Evolutionary conservation across 2,797 vertebrate species (phyloP).

Genomic region (Siniperca scherzeri): DNA sequence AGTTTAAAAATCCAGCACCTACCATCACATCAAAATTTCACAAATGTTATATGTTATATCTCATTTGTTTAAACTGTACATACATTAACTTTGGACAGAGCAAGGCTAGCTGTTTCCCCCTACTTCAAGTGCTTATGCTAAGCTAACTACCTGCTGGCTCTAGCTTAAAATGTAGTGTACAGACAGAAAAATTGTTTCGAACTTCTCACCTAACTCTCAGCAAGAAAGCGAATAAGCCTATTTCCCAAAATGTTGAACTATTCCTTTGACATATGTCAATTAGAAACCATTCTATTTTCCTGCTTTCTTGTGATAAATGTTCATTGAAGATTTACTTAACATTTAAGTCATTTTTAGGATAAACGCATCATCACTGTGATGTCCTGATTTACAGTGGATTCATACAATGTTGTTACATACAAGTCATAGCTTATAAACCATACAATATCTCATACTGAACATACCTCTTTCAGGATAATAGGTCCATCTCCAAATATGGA

Average conservation of each 20-base stretch:
- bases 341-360: background rate
- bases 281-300: background rate
- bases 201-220: background rate
- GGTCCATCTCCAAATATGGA: conserved; percentile 98
- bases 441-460: background rate
- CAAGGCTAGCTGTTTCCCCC: background rate
- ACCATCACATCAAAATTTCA: background rate
- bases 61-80: background rate
- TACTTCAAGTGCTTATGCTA: background rate
- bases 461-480: conserved; percentile 94
- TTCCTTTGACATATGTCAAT: background rate
- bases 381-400: background rate
- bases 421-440: background rate
- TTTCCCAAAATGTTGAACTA: background rate
- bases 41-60: background rate
- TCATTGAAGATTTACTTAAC: background rate
- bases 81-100: background rate
- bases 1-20: background rate
- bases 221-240: background rate
- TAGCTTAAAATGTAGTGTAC: background rate
- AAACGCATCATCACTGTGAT: background rate
- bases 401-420: background rate
- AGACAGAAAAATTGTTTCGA: background rate
- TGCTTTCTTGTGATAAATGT: background rate
- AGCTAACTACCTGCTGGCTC: background rate